These are phyloP conservation scores for Troides helena DNA, from an alignment of 2,888 invertebrate species.

Conservation along the genomic window DNA sequence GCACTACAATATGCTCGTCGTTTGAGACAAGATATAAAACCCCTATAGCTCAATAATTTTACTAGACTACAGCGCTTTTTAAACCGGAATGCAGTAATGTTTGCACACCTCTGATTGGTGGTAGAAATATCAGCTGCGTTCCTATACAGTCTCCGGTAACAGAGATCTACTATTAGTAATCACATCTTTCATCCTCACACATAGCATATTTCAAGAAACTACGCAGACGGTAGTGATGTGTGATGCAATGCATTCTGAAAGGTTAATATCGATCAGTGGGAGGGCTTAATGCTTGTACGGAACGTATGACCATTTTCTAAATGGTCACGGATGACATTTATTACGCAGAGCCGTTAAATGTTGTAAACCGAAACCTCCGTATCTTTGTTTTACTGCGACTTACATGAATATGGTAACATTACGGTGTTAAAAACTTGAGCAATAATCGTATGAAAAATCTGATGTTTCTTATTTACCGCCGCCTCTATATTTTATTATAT, in stretches of 20 bases:
- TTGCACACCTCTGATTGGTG: too few relatives aligned
- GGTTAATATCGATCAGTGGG: slow-evolving; percentile 29
- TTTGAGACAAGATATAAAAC: too few relatives aligned
- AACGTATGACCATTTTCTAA: slow-evolving; percentile 16
- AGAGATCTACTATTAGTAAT: neutral
- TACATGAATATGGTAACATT: slow-evolving; percentile 8
- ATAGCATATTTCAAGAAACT: neutral
- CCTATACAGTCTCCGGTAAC: too few relatives aligned
- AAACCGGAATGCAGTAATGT: too few relatives aligned
- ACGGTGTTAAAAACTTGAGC: neutral
- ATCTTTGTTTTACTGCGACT: slow-evolving; percentile 9
- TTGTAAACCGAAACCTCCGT: slow-evolving; percentile 19
- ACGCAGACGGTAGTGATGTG: slow-evolving; percentile 12
- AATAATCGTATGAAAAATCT: neutral
- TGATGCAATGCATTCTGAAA: slow-evolving; percentile 30
- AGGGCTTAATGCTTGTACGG: slow-evolving; percentile 32
- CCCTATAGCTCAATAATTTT: too few relatives aligned
- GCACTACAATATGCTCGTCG: too few relatives aligned
- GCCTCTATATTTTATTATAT: neutral
- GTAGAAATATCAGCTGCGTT: too few relatives aligned
- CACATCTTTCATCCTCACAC: neutral
- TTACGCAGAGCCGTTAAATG: slow-evolving; percentile 21
- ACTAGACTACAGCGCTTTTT: too few relatives aligned
- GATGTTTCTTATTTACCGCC: neutral
- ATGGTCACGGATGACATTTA: slow-evolving; percentile 25